Conservation (phyloP, 2,888 invertebrate genomes). For the Phyto melanocephala region DNA sequence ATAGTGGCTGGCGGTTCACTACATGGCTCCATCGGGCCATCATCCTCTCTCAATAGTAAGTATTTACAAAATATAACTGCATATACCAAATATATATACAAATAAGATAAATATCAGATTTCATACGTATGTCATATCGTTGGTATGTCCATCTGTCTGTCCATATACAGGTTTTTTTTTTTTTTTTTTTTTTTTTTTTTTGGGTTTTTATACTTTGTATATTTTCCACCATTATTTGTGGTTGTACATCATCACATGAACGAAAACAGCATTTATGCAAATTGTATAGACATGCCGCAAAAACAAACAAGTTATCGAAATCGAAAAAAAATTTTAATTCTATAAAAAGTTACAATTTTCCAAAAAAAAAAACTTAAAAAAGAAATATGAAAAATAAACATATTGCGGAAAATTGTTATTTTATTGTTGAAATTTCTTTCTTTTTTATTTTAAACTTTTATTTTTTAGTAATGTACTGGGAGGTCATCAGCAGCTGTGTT, state of each 20-base stretch:
- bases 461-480: conserved; percentile 5
- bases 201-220: conserved; percentile 23
- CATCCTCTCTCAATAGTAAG: conserved; percentile 76
- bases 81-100: not conserved
- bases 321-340: not conserved
- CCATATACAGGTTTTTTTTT: not conserved
- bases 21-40: conserved; percentile 69
- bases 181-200: conserved; percentile 20
- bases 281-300: conserved; percentile 41
- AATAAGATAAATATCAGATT: too few species aligned
- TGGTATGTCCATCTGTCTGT: not conserved
- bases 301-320: not conserved
- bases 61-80: conserved; percentile 45
- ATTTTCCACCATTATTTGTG: conserved; percentile 54
- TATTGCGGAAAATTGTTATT: conserved; percentile 60
- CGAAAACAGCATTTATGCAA: conserved; percentile 60
- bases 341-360: not conserved
- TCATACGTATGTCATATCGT: not conserved
- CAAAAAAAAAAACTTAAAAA: not conserved
- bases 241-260: not conserved
- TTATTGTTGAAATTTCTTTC: conserved; percentile 45
- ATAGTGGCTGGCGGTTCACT: conserved; percentile 72
- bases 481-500: conserved; percentile 55
- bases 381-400: not conserved
- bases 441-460: conserved; percentile 23